Conservation (phyloP, 2,797 vertebrate species). For the Capromys pilorides region DNA sequence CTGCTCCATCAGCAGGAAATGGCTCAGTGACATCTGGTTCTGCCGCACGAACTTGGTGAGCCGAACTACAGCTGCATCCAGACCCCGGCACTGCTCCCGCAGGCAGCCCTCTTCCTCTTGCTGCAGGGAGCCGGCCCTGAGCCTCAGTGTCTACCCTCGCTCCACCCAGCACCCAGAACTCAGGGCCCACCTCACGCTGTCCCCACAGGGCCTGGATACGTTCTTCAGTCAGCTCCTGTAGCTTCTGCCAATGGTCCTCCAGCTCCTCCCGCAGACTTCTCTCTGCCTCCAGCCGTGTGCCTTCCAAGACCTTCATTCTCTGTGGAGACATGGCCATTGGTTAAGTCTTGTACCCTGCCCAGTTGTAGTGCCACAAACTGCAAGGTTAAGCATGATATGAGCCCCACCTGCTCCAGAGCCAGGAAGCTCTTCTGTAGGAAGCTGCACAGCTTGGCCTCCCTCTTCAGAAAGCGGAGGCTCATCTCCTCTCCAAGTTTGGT, state of each 20-base stretch:
- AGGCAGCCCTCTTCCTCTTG: conserved; percentile 59
- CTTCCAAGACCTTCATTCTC: conserved; percentile 67
- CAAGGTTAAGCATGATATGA: not conserved
- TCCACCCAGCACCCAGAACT: not conserved
- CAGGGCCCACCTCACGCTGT: conserved; percentile 55
- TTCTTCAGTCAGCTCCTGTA: conserved; percentile 39
- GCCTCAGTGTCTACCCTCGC: not conserved
- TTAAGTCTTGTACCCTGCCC: not conserved
- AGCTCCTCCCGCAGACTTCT: conserved; percentile 63
- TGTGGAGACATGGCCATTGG: not conserved
- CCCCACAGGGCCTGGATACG: not conserved
- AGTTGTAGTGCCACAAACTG: not conserved
- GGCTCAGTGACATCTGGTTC: conserved; percentile 71
- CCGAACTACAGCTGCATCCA: conserved; percentile 69
- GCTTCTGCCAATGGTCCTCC: conserved; percentile 63
- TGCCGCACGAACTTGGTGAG: conserved; percentile 72
- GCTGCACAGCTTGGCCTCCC: conserved; percentile 74
- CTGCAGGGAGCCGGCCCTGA: not conserved
- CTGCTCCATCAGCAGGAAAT: conserved; percentile 59
- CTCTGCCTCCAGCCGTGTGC: conserved; percentile 15
- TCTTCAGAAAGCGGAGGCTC: conserved; percentile 77
- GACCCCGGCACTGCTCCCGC: conserved; percentile 63
- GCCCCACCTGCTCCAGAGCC: conserved; percentile 74
- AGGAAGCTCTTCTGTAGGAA: conserved; percentile 78
- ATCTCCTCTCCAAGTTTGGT: conserved; percentile 69